Base-by-base conservation (phyloP, 2,113 vertebrate genomes). In the Neotoma lepida region DNA sequence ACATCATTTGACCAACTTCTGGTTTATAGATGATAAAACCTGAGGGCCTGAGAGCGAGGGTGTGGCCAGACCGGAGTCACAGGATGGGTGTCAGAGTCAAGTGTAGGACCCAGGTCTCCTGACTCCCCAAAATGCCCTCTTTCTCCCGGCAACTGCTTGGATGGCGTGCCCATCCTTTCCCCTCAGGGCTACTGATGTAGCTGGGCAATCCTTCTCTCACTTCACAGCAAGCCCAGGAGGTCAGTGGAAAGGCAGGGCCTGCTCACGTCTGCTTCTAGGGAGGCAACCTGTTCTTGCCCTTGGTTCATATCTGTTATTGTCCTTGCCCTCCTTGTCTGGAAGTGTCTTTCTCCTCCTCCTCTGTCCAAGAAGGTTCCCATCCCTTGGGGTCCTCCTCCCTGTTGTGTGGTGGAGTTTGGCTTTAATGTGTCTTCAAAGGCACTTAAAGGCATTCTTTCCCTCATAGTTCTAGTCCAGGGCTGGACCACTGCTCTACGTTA, bases 21-120 rank as follows among this genome's bases (percentile, higher is more conserved):
- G 71, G 66, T 80, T 94, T 80, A 94, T 82, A 92, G 90, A 86
- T 44, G 81, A 88, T 90, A 70, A 66, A 93, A 30, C 61, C 51
- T 0, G 22, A 91, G 70, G 64, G 76, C 61, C 51, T 0, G 22
- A 91, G 70, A 58, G 74, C 24, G 78, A 85, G 39, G 41, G 73
- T 0, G 1, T 58, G 84, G 41, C n/a, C 4, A 63, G 95, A 56
- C 41, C 49, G 73, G 54, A 91, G 63, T 90, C 93, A 10, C 0
- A 73, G 84, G 90, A 49, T 56, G 12, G 63, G 85, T 35, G 89
- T 39, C 63, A 94, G 80, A 66, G 54, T 64, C 70, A 84, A 51
- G 33, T 28, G 64, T 33, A 15, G 61, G 58, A 63, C 68, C 81
- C 86, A 87, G 90, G 68, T 92, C 93, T 84, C 89, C 73, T 6